Percentiles rank a stretch among this genome's conserved stretches.
Conservation (phyloP, 2,797 vertebrate species). For the Synaphobranchus kaupii region DNA sequence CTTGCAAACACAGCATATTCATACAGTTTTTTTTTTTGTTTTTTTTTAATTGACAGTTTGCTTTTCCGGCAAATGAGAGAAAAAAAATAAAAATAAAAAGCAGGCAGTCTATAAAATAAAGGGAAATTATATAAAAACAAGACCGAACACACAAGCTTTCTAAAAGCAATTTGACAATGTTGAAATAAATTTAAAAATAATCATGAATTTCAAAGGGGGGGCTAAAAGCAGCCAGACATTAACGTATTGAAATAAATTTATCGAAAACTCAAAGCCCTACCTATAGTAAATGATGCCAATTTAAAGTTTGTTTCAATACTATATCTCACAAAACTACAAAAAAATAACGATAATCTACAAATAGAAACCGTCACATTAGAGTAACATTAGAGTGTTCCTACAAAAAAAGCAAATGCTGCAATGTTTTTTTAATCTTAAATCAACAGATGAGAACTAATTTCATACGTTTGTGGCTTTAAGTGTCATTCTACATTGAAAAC, state of each 20-base stretch:
- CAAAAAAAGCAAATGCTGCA: background rate
- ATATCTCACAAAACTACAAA: constrained; percentile 19
- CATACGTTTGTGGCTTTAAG: background rate
- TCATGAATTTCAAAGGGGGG: constrained; percentile 31
- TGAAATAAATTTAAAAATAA: background rate
- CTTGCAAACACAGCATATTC: constrained; percentile 25
- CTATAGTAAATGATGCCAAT: constrained; percentile 48
- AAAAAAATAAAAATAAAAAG: background rate
- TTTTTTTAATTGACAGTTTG: background rate
- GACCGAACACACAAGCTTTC: background rate
- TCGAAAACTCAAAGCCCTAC: constrained; percentile 62
- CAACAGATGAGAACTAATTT: background rate
- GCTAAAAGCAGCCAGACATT: constrained; percentile 17
- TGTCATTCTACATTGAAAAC: background rate
- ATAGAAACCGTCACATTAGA: background rate
- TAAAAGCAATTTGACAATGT: background rate
- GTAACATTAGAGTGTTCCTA: background rate
- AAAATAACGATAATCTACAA: background rate
- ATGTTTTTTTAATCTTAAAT: background rate
- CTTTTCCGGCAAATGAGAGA: constrained; percentile 41
- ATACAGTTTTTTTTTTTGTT: background rate
- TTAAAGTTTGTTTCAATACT: background rate
- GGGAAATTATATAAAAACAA: constrained; percentile 20
- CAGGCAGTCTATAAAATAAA: constrained; percentile 27
- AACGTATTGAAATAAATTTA: constrained; percentile 40